Percentiles rank a stretch among this genome's conserved stretches.
Conservation (phyloP, 2,113 vertebrate species). For the Phalacrocorax brasilianus region DNA sequence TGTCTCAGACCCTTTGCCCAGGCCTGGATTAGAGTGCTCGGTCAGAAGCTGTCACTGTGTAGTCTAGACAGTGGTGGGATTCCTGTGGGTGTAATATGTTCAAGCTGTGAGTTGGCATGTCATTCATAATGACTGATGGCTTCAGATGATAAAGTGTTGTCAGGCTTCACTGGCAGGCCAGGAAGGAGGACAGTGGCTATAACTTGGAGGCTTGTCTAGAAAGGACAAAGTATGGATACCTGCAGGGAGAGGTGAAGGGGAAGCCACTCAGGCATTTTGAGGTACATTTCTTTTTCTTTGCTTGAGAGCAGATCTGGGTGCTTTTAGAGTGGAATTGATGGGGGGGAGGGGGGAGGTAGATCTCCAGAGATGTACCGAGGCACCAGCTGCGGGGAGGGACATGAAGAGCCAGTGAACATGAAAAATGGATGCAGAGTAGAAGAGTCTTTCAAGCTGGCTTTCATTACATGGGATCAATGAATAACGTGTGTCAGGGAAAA, state of each 20-base stretch:
- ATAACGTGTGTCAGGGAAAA: neutral
- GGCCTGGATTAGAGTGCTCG: neutral
- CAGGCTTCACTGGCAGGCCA: slow-evolving; percentile 10
- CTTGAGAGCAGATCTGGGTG: neutral
- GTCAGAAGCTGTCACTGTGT: neutral
- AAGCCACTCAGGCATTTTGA: neutral
- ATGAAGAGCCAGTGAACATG: neutral
- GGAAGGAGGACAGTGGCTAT: neutral
- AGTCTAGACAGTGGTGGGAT: neutral
- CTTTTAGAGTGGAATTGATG: neutral
- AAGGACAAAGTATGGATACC: neutral
- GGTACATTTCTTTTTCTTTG: neutral
- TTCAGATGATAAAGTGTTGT: slow-evolving; percentile 34
- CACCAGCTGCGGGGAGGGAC: neutral
- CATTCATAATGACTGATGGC: slow-evolving; percentile 20
- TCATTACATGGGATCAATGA: neutral
- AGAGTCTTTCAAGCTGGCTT: neutral
- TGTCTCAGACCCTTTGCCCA: neutral
- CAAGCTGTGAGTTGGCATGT: neutral
- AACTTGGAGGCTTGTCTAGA: neutral
- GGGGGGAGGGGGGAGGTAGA: neutral
- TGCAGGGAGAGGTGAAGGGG: neutral
- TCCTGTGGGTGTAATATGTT: slow-evolving; percentile 10
- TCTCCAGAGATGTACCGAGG: neutral
- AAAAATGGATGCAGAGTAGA: neutral